Evolutionary conservation across 2,888 invertebrate genomes (phyloP).

Genomic region (Acronicta alni): DNA sequence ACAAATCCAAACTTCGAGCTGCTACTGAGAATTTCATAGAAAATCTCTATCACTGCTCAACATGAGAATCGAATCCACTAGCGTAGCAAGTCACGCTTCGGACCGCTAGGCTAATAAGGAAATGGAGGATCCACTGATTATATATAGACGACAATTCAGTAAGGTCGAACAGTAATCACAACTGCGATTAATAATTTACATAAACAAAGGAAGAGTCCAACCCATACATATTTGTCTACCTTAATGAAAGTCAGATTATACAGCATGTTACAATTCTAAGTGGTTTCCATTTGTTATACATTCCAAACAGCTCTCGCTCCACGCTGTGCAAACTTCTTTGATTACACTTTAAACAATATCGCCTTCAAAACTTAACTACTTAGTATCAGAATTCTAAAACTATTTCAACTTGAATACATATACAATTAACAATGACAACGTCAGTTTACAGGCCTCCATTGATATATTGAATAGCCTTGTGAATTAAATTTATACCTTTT

Average conservation of each 20-base stretch:
- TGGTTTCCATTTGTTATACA: slow-evolving; percentile 42
- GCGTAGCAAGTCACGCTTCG: too few species aligned
- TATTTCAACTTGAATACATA: slow-evolving; percentile 43
- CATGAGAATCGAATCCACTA: too few species aligned
- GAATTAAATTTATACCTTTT: too few species aligned
- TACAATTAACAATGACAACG: slow-evolving; percentile 51
- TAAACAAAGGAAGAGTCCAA: neutral
- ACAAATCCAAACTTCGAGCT: too few species aligned
- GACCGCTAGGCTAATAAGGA: too few species aligned
- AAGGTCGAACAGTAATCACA: too few species aligned
- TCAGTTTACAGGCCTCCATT: slow-evolving; percentile 23
- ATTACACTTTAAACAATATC: slow-evolving; percentile 47
- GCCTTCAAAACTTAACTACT: slow-evolving; percentile 39
- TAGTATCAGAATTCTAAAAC: slow-evolving; percentile 45
- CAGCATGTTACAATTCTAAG: slow-evolving; percentile 24
- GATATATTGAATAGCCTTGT: neutral
- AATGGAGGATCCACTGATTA: too few species aligned
- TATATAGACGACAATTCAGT: too few species aligned
- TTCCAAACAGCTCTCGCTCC: slow-evolving; percentile 13
- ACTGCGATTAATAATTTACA: neutral
- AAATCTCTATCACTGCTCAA: too few species aligned
- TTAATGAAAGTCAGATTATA: slow-evolving; percentile 20
- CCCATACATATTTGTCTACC: neutral
- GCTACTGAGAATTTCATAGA: too few species aligned
- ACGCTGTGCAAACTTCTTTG: slow-evolving; percentile 36